Evolutionary conservation across 64 coral and sea anemone species (phyloP).

Genomic region (Trachythela sp.): DNA sequence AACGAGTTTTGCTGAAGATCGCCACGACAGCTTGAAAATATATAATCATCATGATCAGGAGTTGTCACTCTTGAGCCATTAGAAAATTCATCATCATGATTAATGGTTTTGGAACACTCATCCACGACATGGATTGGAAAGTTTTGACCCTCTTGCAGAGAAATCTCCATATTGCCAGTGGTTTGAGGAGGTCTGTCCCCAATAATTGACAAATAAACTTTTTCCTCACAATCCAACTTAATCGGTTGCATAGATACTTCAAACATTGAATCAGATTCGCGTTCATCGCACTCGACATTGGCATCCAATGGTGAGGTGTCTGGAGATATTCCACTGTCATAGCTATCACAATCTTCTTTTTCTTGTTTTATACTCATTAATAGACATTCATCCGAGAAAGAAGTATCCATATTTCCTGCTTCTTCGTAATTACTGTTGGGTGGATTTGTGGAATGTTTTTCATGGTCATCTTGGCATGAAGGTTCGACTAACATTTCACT

Average conservation of each 20-base stretch:
- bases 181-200: neutral
- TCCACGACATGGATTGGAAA: neutral
- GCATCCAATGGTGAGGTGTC: neutral
- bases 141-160: neutral
- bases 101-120: neutral
- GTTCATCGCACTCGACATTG: neutral
- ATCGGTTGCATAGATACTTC: neutral
- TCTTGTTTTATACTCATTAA: neutral
- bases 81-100: neutral
- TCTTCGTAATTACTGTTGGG: neutral
- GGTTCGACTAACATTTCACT: neutral
- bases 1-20: neutral
- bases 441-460: neutral
- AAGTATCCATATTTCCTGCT: neutral
- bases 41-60: neutral
- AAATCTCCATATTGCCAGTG: neutral
- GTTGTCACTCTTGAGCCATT: neutral
- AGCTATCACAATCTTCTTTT: neutral
- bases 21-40: neutral
- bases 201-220: neutral
- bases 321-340: neutral
- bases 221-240: neutral
- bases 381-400: neutral
- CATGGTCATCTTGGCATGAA: neutral
- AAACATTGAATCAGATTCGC: neutral